A percentile compares a stretch with the other conserved stretches of the same genome.
Conservation (phyloP, 2,888 invertebrate genomes). For the Pseudanteris insignis region DNA sequence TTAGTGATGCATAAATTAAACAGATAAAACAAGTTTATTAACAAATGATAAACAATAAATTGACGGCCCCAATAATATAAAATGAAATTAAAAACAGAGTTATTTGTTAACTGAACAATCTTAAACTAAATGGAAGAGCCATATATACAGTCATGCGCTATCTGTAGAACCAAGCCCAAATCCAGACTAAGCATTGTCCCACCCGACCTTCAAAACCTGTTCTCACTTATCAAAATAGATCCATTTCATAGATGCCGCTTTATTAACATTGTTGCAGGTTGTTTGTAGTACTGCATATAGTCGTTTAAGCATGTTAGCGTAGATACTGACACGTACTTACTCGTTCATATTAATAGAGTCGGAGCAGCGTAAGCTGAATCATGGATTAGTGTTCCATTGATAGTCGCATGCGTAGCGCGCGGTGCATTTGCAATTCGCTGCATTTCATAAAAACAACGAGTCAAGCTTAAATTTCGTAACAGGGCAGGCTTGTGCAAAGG, state of each 20-base stretch:
- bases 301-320: slow-evolving; percentile 42
- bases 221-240: slow-evolving; percentile 10
- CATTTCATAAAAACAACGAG: slow-evolving; percentile 16
- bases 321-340: slow-evolving; percentile 40
- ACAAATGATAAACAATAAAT: too few relatives aligned
- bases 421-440: slow-evolving; percentile 17
- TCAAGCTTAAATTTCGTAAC: neutral
- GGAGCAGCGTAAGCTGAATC: slow-evolving; percentile 46
- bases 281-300: slow-evolving; percentile 31
- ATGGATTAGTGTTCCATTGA: slow-evolving; percentile 47
- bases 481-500: too few relatives aligned
- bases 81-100: too few relatives aligned
- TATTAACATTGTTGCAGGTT: slow-evolving; percentile 39
- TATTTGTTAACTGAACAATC: too few relatives aligned
- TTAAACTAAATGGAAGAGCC: too few relatives aligned
- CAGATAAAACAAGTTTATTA: too few relatives aligned
- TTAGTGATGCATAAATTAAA: neutral
- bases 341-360: slow-evolving; percentile 43
- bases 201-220: neutral
- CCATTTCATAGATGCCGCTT: slow-evolving; percentile 25
- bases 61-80: too few relatives aligned
- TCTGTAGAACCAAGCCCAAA: neutral
- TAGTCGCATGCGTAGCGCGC: slow-evolving; percentile 41
- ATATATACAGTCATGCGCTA: too few relatives aligned
- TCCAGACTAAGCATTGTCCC: neutral